Base-by-base conservation (phyloP, 92 coral and sea anemone species). In the Meandrina meandrites region DNA sequence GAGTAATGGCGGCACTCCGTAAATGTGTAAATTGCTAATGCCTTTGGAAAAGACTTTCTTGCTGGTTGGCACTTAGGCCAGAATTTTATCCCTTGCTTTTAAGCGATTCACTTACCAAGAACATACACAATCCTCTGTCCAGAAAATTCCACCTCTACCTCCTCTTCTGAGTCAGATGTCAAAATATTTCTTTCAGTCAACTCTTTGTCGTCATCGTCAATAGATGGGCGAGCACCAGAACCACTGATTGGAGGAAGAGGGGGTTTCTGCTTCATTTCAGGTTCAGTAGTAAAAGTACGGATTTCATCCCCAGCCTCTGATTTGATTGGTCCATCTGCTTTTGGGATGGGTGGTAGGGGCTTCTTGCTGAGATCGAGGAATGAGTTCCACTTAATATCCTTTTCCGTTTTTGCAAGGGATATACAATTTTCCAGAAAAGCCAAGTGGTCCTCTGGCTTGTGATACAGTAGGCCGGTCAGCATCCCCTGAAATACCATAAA, bases 271-370 rank as follows among this genome's bases (percentile, higher is more conserved):
- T 88, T 97, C 87, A 95, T 90, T 90, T 97, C 98, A 31, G 98
- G 92, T 75, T 97, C 98, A 72, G 99, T 97, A 35, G 94, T 64
- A 88, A 97, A 97, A 54, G 98, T 95, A 51, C 87, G 87, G 14
- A 89, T 69, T 31, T 80, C 94, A 75, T 92, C 90, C 13, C 91
- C 91, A 24, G 93, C 90, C 88, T 97, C 99, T 67, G 98, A 85
- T 56, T 90, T 91, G 78, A 97, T 93, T 22, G 99, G 99, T 10
- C 99, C 99, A 84, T 92, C 96, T 5, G 94, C 75, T 90, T 92
- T 90, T 66, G 97, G 99, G 86, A 97, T 97, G 86, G 99, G 98
- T 34, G 99, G 99, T 58, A 97, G 90, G 16, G 99, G 99, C 76
- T 92, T 95, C 79, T 95, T 97, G 90, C 89, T 92, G 15, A 92